A percentile compares a stretch with the other conserved stretches of the same genome.
phyloP scores from a whole-genome alignment of 1,140 invertebrate genomes.

The Scaptomyza montana region DNA sequence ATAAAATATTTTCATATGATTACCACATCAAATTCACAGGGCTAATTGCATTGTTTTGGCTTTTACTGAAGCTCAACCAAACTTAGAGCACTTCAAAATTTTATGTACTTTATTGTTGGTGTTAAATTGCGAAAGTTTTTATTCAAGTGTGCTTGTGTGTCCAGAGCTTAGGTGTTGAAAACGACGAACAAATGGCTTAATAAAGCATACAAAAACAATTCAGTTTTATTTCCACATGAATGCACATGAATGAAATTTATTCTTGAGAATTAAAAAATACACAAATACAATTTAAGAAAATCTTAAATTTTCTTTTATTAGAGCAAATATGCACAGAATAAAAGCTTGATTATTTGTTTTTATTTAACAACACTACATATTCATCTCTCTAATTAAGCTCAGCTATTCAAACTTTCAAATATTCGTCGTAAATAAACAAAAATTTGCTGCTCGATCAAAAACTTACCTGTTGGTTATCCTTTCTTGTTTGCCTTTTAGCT shows the following conservation, averaged over 20 bases:
- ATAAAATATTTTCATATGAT: constrained; percentile 65
- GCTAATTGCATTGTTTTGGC: constrained; percentile 67
- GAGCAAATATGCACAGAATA: too few relatives aligned
- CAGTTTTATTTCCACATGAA: not conserved
- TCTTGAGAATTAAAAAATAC: not conserved
- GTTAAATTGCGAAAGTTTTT: not conserved
- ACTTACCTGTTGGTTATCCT: constrained; percentile 9
- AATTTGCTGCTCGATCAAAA: not conserved
- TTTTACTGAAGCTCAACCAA: constrained; percentile 5
- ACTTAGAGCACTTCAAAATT: constrained; percentile 5
- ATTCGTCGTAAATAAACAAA: too few relatives aligned
- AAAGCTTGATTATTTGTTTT: too few relatives aligned
- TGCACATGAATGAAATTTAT: too few relatives aligned
- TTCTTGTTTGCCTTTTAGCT: constrained; percentile 16
- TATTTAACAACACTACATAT: too few relatives aligned
- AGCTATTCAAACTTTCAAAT: too few relatives aligned
- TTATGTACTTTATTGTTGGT: not conserved
- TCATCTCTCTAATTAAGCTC: too few relatives aligned
- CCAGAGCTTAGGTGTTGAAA: not conserved
- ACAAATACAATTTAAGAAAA: too few relatives aligned
- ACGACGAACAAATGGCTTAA: not conserved
- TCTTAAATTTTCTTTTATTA: too few relatives aligned
- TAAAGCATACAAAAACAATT: not conserved
- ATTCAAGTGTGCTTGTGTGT: not conserved
- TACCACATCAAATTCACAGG: constrained; percentile 50